These are phyloP conservation scores for Drosophila phalerata DNA, from an alignment of 2,888 invertebrate species.

Conservation along the genomic window DNA sequence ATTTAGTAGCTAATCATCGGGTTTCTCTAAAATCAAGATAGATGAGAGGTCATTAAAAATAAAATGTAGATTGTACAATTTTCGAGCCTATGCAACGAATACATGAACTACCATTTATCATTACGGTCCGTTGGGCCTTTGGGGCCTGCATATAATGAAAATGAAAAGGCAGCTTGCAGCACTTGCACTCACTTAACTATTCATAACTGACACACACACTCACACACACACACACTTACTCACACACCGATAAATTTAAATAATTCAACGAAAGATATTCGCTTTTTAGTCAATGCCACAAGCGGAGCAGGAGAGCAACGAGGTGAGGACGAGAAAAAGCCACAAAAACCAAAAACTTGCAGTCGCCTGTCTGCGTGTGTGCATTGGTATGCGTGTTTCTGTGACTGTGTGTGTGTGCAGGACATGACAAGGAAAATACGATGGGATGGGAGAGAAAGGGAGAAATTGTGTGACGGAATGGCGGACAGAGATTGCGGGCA, in stretches of 20 bases:
- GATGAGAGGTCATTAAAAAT: constrained; percentile 12
- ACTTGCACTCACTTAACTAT: constrained; percentile 70
- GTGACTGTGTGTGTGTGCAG: constrained; percentile 18
- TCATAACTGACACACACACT: constrained; percentile 65
- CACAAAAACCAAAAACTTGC: constrained; percentile 72
- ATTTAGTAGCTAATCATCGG: neutral
- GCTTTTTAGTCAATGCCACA: constrained; percentile 57
- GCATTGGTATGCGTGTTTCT: constrained; percentile 3
- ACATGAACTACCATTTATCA: constrained; percentile 5
- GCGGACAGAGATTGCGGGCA: constrained; percentile 34
- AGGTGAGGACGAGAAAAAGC: constrained; percentile 40
- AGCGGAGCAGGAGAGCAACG: constrained; percentile 1
- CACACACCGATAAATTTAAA: constrained; percentile 57
- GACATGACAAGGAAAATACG: constrained; percentile 30
- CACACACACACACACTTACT: constrained; percentile 4
- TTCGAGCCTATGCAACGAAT: neutral
- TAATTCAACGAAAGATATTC: constrained; percentile 69
- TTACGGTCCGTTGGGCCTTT: constrained; percentile 2
- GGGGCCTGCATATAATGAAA: constrained; percentile 33
- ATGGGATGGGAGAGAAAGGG: neutral
- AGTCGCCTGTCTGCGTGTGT: constrained; percentile 33
- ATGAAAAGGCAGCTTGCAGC: constrained; percentile 44
- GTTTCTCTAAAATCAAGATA: neutral
- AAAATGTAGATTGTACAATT: constrained; percentile 18
- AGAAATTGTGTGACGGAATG: constrained; percentile 5